Evolutionary conservation across 2,888 invertebrate genomes (phyloP).

Genomic region (Lasioglossum lativentre): DNA sequence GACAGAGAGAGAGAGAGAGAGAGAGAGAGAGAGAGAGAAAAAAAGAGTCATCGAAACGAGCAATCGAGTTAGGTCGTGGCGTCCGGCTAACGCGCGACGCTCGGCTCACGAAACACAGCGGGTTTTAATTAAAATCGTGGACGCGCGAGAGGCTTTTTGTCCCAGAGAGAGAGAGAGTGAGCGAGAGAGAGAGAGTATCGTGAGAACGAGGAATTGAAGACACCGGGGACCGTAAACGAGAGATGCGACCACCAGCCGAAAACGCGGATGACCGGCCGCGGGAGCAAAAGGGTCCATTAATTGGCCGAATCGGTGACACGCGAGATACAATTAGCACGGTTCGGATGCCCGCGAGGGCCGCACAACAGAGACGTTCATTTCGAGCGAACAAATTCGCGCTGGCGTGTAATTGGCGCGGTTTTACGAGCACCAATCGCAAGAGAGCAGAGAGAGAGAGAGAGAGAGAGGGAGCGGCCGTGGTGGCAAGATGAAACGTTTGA

Average conservation of each 20-base stretch:
- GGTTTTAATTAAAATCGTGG: conserved; percentile 74
- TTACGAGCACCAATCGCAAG: not conserved
- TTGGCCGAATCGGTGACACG: conserved; percentile 49
- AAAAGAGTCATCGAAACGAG: conserved; percentile 24
- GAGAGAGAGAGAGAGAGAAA: not conserved
- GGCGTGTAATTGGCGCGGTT: conserved; percentile 50
- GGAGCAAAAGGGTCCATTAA: conserved; percentile 39
- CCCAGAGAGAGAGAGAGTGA: not conserved
- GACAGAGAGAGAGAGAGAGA: not conserved
- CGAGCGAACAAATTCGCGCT: conserved; percentile 41
- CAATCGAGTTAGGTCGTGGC: conserved; percentile 47
- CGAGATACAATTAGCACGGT: conserved; percentile 43
- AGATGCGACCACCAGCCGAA: not conserved
- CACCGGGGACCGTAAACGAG: not conserved
- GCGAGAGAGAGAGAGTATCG: conserved; percentile 15
- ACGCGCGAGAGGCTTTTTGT: not conserved
- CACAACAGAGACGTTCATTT: conserved; percentile 36
- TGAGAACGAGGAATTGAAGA: conserved; percentile 68
- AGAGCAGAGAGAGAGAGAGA: not conserved
- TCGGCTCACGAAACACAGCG: conserved; percentile 65
- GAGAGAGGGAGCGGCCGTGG: not conserved
- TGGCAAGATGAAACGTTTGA: conserved; percentile 30
- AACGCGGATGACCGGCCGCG: conserved; percentile 15
- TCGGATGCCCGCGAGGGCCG: conserved; percentile 9
- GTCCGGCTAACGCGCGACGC: conserved; percentile 43